Conservation (phyloP, 35 echinoderm and acorn worm species). For the Hemicentrotus pulcherrimus region DNA sequence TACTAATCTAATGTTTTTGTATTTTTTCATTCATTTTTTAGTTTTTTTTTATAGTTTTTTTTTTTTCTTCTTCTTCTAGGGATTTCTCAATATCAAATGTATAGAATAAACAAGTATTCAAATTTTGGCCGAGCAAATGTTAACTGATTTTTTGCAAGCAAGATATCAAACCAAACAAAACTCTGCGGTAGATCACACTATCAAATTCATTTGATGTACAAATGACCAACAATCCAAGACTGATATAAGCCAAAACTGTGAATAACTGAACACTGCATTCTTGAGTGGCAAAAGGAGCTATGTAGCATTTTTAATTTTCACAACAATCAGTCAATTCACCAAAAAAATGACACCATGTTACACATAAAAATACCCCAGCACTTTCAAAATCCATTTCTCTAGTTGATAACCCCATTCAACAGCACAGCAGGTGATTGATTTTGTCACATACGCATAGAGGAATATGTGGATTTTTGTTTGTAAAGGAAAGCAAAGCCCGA, state of each 20-base stretch:
- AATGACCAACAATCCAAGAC: not conserved
- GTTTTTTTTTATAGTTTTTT: not conserved
- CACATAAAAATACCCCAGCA: not conserved
- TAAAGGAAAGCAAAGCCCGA: not conserved
- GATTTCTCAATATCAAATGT: not conserved
- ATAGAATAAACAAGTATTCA: not conserved
- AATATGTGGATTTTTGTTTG: too few relatives aligned
- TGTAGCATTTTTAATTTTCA: not conserved
- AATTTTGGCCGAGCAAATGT: not conserved
- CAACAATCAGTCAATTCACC: not conserved
- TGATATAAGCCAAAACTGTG: not conserved
- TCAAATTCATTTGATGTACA: not conserved
- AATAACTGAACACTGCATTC: not conserved
- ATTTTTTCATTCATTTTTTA: not conserved
- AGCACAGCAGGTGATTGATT: not conserved
- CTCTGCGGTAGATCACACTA: not conserved
- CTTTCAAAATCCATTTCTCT: not conserved
- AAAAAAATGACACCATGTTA: not conserved
- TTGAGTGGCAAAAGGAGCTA: not conserved
- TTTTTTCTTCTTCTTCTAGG: not conserved
- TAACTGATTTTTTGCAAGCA: not conserved
- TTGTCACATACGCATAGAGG: not conserved
- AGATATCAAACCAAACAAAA: not conserved
- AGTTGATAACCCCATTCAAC: not conserved
- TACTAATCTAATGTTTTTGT: constrained; percentile 20